Conservation (phyloP, 2,113 vertebrate species). For the Chauna torquata region DNA sequence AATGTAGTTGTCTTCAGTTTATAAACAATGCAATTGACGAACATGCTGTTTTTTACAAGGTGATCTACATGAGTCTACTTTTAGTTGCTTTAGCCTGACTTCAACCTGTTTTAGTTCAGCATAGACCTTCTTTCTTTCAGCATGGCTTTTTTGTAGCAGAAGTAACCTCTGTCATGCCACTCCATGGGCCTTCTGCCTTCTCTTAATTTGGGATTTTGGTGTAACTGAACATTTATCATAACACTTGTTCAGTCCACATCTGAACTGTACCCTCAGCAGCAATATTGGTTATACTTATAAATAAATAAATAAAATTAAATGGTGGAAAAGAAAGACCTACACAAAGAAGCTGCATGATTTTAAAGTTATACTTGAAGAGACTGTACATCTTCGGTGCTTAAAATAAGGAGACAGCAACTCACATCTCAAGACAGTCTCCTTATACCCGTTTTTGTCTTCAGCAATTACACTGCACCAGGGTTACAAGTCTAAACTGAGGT, state of each 20-base stretch:
- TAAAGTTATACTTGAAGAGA: not conserved
- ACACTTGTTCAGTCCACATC: not conserved
- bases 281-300: not conserved
- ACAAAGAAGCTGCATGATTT: not conserved
- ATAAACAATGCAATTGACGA: not conserved
- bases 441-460: rapidly evolving
- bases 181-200: not conserved
- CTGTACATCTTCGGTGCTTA: not conserved
- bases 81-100: not conserved
- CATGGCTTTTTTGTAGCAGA: not conserved
- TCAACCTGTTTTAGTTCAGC: not conserved
- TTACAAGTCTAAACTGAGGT: not conserved
- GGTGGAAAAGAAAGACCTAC: not conserved
- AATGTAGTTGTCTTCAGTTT: not conserved
- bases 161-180: not conserved
- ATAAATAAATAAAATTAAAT: not conserved
- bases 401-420: not conserved
- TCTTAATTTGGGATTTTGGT: not conserved
- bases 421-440: not conserved
- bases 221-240: not conserved
- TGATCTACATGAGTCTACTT: not conserved
- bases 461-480: not conserved
- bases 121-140: not conserved
- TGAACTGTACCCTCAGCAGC: not conserved
- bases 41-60: not conserved